Evolutionary conservation across 2,888 invertebrate species (phyloP).

Genomic region (Chrysolina haemoptera): DNA sequence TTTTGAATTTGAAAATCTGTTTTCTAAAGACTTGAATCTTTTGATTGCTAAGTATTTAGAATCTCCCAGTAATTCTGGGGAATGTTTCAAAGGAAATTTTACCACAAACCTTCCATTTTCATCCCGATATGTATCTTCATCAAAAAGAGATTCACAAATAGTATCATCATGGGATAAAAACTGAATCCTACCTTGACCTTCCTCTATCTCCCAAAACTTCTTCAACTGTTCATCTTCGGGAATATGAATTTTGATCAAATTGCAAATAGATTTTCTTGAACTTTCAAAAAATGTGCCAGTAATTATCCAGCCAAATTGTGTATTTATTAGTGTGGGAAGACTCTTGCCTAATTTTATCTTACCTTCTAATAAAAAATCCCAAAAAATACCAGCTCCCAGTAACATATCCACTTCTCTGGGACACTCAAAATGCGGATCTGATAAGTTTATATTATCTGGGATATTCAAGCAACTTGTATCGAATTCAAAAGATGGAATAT

Average conservation of each 20-base stretch:
- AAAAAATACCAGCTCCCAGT: not conserved
- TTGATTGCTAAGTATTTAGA: conserved; percentile 33
- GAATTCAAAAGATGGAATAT: not conserved
- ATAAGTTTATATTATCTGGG: not conserved
- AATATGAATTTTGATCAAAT: not conserved
- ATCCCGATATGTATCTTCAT: conserved; percentile 1
- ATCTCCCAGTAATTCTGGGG: conserved; percentile 34
- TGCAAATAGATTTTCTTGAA: not conserved
- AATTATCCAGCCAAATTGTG: not conserved
- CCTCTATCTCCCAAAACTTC: conserved; percentile 51
- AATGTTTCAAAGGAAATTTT: conserved; percentile 39
- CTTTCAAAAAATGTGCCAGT: no score
- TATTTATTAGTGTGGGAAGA: not conserved
- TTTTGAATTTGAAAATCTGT: conserved; percentile 31
- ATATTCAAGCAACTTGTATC: not conserved
- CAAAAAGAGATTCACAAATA: conserved; percentile 49
- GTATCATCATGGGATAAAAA: conserved; percentile 44
- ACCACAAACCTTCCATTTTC: conserved; percentile 46
- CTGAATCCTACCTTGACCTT: conserved; percentile 20
- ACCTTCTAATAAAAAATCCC: not conserved
- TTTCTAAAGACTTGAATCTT: conserved; percentile 42
- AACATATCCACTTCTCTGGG: not conserved
- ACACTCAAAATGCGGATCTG: not conserved
- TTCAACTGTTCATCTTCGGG: conserved; percentile 34
- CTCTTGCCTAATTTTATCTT: not conserved